Evolutionary conservation across 2,113 vertebrate species (phyloP).

Genomic region (Microtus montanus): DNA sequence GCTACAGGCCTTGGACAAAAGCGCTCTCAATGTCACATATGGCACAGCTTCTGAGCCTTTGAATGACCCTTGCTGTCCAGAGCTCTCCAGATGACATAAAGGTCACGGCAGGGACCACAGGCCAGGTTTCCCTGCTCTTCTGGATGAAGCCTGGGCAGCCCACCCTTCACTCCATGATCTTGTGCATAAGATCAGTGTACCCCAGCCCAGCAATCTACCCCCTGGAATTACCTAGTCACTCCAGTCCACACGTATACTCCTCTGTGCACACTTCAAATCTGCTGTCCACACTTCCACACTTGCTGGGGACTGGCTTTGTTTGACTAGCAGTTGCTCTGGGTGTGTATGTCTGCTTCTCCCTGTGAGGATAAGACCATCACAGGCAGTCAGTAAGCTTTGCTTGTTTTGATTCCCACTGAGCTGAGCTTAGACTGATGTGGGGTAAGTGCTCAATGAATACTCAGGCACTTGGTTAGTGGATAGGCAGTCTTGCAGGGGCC

Average conservation of each 20-base stretch:
- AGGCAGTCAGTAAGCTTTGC: constrained; percentile 5
- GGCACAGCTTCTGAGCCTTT: neutral
- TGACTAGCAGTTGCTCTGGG: neutral
- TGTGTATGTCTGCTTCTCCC: neutral
- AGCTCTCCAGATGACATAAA: neutral
- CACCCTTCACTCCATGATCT: neutral
- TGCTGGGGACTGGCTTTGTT: constrained; percentile 3
- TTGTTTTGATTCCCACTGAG: constrained; percentile 50
- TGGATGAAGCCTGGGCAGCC: neutral
- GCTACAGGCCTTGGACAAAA: neutral
- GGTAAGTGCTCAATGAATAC: constrained; percentile 40
- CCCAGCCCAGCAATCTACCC: neutral
- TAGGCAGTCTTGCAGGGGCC: neutral
- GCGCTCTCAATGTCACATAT: neutral
- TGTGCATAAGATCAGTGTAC: neutral
- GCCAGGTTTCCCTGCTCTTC: neutral
- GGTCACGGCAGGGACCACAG: too few relatives aligned
- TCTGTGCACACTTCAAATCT: neutral
- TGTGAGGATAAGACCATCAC: neutral
- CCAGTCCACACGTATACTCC: neutral
- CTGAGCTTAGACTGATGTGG: constrained; percentile 2
- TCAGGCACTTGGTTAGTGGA: constrained; percentile 39
- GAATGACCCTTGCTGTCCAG: neutral
- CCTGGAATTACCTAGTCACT: neutral
- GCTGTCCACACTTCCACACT: too few relatives aligned